Percentiles rank a stretch among this genome's conserved stretches.
phyloP scores from a whole-genome alignment of 2,888 invertebrate genomes.

The Stenodema calcarata region DNA sequence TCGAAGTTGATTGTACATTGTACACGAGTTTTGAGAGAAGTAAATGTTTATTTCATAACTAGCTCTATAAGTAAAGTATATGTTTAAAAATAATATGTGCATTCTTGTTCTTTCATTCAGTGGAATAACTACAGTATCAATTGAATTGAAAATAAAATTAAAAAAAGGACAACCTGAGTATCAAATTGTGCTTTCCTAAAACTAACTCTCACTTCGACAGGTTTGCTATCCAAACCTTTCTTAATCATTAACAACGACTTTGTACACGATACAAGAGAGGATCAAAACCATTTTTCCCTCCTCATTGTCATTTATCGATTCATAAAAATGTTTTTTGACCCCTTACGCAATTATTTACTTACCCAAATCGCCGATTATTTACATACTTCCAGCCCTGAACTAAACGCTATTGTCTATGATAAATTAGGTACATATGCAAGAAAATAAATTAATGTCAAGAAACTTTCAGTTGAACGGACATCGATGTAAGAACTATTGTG shows the following conservation, averaged over 20 bases:
- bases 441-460: neutral
- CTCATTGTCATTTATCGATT: slow-evolving; percentile 4
- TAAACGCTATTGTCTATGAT: slow-evolving; percentile 23
- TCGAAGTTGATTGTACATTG: neutral
- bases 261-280: slow-evolving; percentile 27
- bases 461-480: slow-evolving; percentile 1
- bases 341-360: neutral
- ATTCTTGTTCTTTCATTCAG: neutral
- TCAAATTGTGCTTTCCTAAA: slow-evolving; percentile 46
- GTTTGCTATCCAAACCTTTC: slow-evolving; percentile 30
- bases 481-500: neutral
- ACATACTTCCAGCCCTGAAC: neutral
- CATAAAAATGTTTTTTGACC: slow-evolving; percentile 10
- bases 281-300: neutral
- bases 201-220: slow-evolving; percentile 41
- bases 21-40: neutral
- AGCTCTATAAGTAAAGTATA: neutral
- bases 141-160: slow-evolving; percentile 4
- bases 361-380: slow-evolving; percentile 33
- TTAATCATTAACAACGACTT: slow-evolving; percentile 26
- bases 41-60: neutral
- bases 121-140: slow-evolving; percentile 33
- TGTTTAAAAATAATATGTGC: slow-evolving; percentile 16
- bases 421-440: neutral
- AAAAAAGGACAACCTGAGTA: slow-evolving; percentile 42